Evolutionary conservation across 2,113 vertebrate genomes (phyloP).

Genomic region (Sorex fumeus): DNA sequence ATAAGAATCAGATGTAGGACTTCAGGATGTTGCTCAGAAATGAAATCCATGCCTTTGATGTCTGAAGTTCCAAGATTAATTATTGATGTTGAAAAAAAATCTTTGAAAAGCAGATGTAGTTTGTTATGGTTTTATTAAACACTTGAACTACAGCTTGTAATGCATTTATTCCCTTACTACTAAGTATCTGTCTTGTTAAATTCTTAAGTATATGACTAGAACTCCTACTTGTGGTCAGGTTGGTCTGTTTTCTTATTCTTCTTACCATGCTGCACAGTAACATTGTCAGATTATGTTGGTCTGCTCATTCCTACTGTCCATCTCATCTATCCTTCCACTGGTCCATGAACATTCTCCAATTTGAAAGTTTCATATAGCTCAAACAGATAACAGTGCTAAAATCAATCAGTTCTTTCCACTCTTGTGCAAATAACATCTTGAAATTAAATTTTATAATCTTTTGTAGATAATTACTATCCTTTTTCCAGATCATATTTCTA

Average conservation of each 20-base stretch:
- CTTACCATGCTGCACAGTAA: background rate
- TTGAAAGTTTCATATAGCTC: background rate
- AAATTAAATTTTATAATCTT: slow-evolving; percentile 31
- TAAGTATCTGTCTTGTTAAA: background rate
- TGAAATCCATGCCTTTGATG: no score
- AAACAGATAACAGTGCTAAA: background rate
- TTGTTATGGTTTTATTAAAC: no score
- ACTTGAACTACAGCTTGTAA: no score
- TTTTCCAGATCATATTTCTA: background rate
- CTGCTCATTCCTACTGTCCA: background rate
- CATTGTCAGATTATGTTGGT: background rate
- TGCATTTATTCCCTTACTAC: background rate
- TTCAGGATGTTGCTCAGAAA: background rate
- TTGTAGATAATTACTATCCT: background rate
- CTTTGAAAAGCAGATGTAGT: no score
- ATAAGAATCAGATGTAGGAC: background rate
- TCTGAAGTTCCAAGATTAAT: no score
- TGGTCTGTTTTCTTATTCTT: background rate
- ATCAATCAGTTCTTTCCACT: background rate
- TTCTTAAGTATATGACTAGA: background rate
- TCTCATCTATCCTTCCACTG: background rate
- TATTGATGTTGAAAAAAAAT: no score
- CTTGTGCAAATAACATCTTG: background rate
- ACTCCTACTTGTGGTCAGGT: background rate
- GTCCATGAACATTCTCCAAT: background rate